A percentile compares a stretch with the other conserved stretches of the same genome.
Evolutionary conservation across 2,113 vertebrate genomes (phyloP).

Genomic region (Engystomops pustulosus): DNA sequence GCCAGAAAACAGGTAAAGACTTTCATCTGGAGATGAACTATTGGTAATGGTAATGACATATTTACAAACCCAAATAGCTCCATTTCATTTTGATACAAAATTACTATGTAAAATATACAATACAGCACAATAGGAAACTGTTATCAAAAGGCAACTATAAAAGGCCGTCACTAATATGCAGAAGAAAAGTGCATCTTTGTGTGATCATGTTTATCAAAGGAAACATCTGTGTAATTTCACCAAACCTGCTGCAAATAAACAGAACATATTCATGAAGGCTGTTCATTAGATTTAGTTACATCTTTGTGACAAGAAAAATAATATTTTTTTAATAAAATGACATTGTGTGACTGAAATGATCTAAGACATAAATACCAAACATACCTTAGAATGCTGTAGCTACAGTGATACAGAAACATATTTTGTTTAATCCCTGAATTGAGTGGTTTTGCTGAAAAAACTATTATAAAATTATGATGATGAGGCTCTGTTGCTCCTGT

Average conservation of each 20-base stretch:
- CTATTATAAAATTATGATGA: too few species aligned
- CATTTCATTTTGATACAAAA: slow-evolving; percentile 10
- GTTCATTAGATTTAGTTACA: neutral
- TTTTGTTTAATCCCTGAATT: too few species aligned
- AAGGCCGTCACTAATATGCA: slow-evolving; percentile 33
- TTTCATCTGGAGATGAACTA: slow-evolving; percentile 42
- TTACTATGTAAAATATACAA: slow-evolving; percentile 30
- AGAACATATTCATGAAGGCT: slow-evolving; percentile 11
- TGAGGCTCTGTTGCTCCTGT: too few species aligned
- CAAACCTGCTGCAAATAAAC: neutral
- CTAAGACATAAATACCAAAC: too few species aligned
- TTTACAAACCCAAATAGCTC: neutral
- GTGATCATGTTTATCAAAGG: slow-evolving; percentile 38
- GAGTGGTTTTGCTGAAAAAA: too few species aligned
- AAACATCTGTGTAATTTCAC: slow-evolving; percentile 24
- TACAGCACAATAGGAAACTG: slow-evolving; percentile 4
- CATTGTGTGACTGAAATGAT: too few species aligned
- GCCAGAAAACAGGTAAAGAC: slow-evolving; percentile 44
- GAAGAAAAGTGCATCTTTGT: slow-evolving; percentile 32
- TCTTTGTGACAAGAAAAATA: neutral
- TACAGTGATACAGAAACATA: too few species aligned
- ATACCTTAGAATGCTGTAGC: too few species aligned
- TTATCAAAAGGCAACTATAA: slow-evolving; percentile 35
- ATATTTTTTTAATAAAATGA: too few species aligned
- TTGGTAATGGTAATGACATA: slow-evolving; percentile 15